Evolutionary conservation across 2,888 invertebrate species (phyloP).

Genomic region (Catocala sponsa): DNA sequence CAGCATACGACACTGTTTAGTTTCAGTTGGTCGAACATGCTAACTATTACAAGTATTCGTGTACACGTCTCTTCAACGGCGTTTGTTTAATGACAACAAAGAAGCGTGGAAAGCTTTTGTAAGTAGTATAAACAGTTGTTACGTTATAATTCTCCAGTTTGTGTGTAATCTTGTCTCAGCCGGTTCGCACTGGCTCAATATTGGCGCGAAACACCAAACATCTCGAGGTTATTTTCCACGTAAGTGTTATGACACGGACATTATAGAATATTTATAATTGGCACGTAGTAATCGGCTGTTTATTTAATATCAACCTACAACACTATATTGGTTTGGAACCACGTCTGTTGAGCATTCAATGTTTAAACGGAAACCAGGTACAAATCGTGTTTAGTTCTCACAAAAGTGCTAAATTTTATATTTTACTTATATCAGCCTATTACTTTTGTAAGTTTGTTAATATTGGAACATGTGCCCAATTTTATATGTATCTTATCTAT

Average conservation of each 20-base stretch:
- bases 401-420: not conserved
- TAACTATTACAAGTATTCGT: constrained; percentile 22
- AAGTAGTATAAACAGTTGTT: constrained; percentile 9
- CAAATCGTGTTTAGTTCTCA: constrained; percentile 22
- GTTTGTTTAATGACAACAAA: constrained; percentile 34
- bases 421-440: not conserved
- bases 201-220: constrained; percentile 59
- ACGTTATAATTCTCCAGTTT: constrained; percentile 29
- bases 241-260: constrained; percentile 47
- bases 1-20: constrained; percentile 49
- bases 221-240: constrained; percentile 57
- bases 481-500: not conserved
- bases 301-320: constrained; percentile 40
- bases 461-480: not conserved
- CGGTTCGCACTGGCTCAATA: constrained; percentile 48
- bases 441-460: not conserved
- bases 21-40: constrained; percentile 36
- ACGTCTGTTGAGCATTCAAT: constrained; percentile 34
- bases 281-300: constrained; percentile 48
- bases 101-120: constrained; percentile 14
- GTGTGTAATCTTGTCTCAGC: constrained; percentile 38
- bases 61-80: constrained; percentile 20
- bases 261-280: constrained; percentile 52
- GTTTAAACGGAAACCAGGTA: constrained; percentile 46
- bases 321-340: constrained; percentile 35